These are phyloP conservation scores for Callocephalon fimbriatum DNA, from an alignment of 2,113 vertebrate genomes.

Conservation along the genomic window DNA sequence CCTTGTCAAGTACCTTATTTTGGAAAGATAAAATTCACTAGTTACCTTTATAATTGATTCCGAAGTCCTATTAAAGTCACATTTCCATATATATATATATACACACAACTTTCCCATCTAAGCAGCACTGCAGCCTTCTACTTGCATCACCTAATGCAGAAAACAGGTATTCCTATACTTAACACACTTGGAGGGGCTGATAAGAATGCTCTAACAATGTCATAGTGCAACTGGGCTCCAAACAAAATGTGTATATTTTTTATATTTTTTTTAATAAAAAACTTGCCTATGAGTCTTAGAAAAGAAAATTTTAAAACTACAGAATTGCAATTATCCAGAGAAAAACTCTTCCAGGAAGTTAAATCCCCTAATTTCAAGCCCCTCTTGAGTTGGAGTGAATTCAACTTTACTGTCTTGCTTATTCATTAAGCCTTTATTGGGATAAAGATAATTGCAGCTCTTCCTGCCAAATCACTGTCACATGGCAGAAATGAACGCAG, in stretches of 20 bases:
- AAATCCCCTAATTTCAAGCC: not conserved
- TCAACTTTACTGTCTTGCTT: not conserved
- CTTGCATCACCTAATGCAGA: not conserved
- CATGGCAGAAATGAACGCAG: not conserved
- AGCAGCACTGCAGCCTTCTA: not conserved
- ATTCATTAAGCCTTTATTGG: not conserved
- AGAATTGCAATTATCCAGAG: not conserved
- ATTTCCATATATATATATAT: not conserved
- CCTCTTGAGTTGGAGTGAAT: not conserved
- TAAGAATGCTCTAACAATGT: not conserved
- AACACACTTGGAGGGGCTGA: not conserved
- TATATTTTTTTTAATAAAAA: not conserved
- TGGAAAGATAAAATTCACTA: not conserved
- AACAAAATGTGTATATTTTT: not conserved
- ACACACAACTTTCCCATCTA: not conserved
- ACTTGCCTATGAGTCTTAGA: not conserved
- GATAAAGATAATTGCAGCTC: not conserved
- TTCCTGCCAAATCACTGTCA: not conserved
- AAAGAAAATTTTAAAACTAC: not conserved
- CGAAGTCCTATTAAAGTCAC: not conserved
- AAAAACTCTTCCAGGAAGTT: not conserved
- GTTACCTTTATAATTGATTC: not conserved
- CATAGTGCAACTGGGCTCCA: not conserved
- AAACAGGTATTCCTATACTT: not conserved
- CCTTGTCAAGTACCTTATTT: not conserved